Percentiles rank a stretch among this genome's conserved stretches.
Evolutionary conservation across 2,113 vertebrate genomes (phyloP).

Genomic region (Chaenocephalus aceratus): DNA sequence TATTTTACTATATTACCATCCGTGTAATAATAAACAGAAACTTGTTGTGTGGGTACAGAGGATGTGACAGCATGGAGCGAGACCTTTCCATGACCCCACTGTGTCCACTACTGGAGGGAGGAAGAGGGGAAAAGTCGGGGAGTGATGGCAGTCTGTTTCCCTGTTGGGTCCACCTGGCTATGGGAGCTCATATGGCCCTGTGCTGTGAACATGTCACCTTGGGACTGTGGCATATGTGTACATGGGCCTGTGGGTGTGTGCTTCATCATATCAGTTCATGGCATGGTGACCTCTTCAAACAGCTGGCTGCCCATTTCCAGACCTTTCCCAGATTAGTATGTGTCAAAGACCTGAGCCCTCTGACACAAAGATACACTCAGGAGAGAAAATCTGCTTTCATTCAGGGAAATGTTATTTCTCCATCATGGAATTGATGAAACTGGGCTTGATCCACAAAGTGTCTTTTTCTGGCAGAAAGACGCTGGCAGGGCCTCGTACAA

Average conservation of each 20-base stretch:
- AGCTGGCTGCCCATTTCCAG: slow-evolving; percentile 51
- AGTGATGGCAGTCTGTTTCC: slow-evolving; percentile 36
- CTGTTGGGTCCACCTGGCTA: slow-evolving; percentile 54
- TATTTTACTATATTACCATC: slow-evolving; percentile 41
- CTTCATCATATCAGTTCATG: neutral
- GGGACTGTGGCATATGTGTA: slow-evolving; percentile 51
- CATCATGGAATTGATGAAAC: neutral
- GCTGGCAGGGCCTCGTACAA: no score
- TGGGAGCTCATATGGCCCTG: slow-evolving; percentile 59
- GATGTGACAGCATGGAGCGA: slow-evolving; percentile 15
- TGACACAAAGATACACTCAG: slow-evolving; percentile 4
- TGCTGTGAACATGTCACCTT: slow-evolving; percentile 27
- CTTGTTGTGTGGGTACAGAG: slow-evolving; percentile 15
- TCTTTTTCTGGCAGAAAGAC: no score
- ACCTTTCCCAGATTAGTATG: slow-evolving; percentile 62
- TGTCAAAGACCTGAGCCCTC: slow-evolving; percentile 8
- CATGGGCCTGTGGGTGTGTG: neutral
- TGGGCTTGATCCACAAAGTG: no score
- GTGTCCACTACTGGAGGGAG: slow-evolving; percentile 13
- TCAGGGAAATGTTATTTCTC: neutral
- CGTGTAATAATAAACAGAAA: slow-evolving; percentile 57
- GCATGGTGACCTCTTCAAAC: slow-evolving; percentile 58
- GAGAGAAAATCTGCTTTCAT: neutral
- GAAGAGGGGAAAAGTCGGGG: neutral
- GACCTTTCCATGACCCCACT: slow-evolving; percentile 20